A percentile compares a stretch with the other conserved stretches of the same genome.
Conservation (phyloP, 2,797 vertebrate genomes). For the Hoplostethus atlanticus region DNA sequence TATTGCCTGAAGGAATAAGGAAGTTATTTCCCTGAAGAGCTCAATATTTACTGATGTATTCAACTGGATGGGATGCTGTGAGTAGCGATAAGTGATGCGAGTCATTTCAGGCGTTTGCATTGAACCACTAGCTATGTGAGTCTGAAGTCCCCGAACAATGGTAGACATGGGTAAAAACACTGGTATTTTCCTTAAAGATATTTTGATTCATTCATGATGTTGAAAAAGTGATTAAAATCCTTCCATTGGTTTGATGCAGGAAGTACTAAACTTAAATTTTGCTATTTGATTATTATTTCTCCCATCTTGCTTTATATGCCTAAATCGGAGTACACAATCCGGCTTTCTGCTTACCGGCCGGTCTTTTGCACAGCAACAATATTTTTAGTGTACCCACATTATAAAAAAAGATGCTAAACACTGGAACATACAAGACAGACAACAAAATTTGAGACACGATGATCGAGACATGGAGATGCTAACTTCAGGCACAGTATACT, state of each 20-base stretch:
- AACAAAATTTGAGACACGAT: conserved; percentile 57
- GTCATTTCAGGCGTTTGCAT: background rate
- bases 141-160: conserved; percentile 4
- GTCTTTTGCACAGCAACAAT: conserved; percentile 78
- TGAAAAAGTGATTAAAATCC: conserved; percentile 28
- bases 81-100: too few relatives aligned
- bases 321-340: conserved; percentile 51
- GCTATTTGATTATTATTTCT: conserved; percentile 40
- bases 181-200: conserved; percentile 41
- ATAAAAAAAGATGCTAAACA: conserved; percentile 67
- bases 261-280: conserved; percentile 49
- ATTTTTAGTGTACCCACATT: conserved; percentile 57
- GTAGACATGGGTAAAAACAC: conserved; percentile 20
- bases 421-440: conserved; percentile 68
- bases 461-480: conserved; percentile 48
- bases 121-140: background rate
- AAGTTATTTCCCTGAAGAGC: background rate
- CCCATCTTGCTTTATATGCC: conserved; percentile 39
- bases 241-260: background rate
- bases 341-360: conserved; percentile 55
- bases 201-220: conserved; percentile 40
- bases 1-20: too few relatives aligned
- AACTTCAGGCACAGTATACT: conserved; percentile 33
- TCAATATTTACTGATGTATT: too few relatives aligned
- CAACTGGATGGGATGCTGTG: too few relatives aligned